Base-by-base conservation (phyloP, 1,140 invertebrate species). In the Lepidurus couesii region DNA sequence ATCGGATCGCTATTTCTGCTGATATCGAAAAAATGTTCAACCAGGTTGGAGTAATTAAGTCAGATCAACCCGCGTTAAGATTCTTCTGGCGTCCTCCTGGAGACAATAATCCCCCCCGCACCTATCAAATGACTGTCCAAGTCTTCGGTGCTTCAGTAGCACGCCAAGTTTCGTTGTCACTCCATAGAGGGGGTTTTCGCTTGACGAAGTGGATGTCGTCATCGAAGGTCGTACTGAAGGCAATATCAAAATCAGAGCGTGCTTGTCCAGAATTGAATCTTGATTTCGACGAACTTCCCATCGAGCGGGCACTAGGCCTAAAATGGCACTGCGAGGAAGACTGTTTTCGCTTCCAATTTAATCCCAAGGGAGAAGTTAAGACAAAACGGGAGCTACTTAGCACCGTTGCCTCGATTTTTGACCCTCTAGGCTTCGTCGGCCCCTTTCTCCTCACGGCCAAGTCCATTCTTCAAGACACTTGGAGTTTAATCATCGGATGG, bases 401-500 rank as follows among this genome's bases (percentile, higher is more conserved):
- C 43, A 65, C 43, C 4, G 79, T 85, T 9, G 80, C 84, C 1
- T 81, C 80, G 78, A 73, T 85, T 9, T 88, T 85, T 80, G 87
- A 87, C 80, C 86, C 86, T 13, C 79, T 86, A 13, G 86, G 86
- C 42, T 79, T 86, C 16, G 13, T 86, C 11, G 80, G 81, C 42
- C 85, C 86, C 42, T 53, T 85, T 11, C 83, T 82, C 10, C 82
- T 86, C 9, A 81, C 78, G n/a, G 81, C 82, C 42, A 87, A 87
- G 82, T 82, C 85, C 9, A 79, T 87, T 8, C 76, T 87, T 8
- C 86, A 87, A 82, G 74, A 83, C 78, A 74, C 87, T 11, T 86
- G 86, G 84, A 42, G 81, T 77, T 42, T 47, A 43, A 82, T 83
- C 42, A 10, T 85, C 10, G 82, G 81, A 75, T 88, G 86, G 86